A percentile compares a stretch with the other conserved stretches of the same genome.
Conservation (phyloP, 2,888 invertebrate species). For the Ceramica pisi region DNA sequence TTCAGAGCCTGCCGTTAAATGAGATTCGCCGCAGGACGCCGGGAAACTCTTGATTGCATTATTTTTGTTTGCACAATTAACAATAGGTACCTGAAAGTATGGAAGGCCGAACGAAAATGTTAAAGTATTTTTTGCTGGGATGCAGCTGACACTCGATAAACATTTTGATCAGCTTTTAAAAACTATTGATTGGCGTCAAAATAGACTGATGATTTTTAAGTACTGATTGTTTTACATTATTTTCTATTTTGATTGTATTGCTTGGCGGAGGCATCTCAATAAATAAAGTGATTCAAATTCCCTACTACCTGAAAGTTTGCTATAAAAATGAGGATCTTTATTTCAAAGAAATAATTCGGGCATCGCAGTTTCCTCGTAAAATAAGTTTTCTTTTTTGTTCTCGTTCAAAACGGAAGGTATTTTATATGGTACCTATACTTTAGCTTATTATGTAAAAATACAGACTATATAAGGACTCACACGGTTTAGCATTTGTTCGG, state of each 20-base stretch:
- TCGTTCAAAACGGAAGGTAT: constrained; percentile 2
- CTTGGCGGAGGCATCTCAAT: constrained; percentile 30
- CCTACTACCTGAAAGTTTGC: constrained; percentile 9
- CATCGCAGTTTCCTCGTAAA: background rate
- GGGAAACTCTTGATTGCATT: constrained; percentile 35
- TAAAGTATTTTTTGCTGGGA: background rate
- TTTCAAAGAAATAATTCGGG: constrained; percentile 23
- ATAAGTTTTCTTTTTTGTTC: constrained; percentile 17
- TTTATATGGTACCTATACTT: background rate
- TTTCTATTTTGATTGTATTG: constrained; percentile 18
- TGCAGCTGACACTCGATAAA: background rate
- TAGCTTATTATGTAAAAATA: background rate
- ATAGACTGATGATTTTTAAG: background rate
- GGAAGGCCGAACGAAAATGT: constrained; percentile 4
- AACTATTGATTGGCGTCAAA: background rate
- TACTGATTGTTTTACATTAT: background rate
- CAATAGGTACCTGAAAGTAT: constrained; percentile 4
- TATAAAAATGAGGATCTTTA: constrained; percentile 14
- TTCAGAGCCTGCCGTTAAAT: constrained; percentile 26
- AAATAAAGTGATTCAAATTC: constrained; percentile 20
- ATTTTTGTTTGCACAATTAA: constrained; percentile 22
- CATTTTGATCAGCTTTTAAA: constrained; percentile 7
- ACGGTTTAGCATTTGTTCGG: background rate
- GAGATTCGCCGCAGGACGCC: constrained; percentile 35
- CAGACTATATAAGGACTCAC: background rate